Base-by-base conservation (phyloP, 2,888 invertebrate species). In the Sarcophaga variegata region DNA sequence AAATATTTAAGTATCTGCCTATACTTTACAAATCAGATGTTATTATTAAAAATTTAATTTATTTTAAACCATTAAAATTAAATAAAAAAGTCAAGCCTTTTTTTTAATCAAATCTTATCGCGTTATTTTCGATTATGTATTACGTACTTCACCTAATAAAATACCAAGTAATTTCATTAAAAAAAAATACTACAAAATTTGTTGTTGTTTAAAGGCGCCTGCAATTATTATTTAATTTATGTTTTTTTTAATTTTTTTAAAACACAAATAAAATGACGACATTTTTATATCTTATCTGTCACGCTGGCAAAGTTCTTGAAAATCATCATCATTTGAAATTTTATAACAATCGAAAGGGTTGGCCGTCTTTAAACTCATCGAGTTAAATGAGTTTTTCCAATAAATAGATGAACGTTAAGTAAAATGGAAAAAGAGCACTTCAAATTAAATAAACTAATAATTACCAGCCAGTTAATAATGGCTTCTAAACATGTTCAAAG, bases 271-370 rank as follows among this genome's bases (percentile, higher is more conserved):
- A 59, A 59, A 54, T 70, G 54, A 70, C 49, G 70, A 54, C 59
- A 74, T 14, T 37, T 27, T 60, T 6, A n/a, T 69, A 76, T 83
- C 77, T 83, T 71, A 83, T 83, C 82, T 71, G 2, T 74, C 1
- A 47, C 37, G 8, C 10, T 37, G 37, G 37, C 8, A n/a, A 79
- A 62, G 62, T 14, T 70, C 17, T 54, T 45, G 25, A 71, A 54
- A 12, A 20, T 49, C n/a, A 49, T n/a, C 14, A n/a, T 11, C 77
- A 60, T 22, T 45, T 62, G 25, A 54, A 59, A 37, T 14, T 62
- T 4, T 3, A 25, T 5, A 49, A 37, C 37, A 37, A 37, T 37
- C 10, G 37, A 62, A 17, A 45, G n/a, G 2, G 54, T 17, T 20
- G 64, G 59, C 17, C n/a, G 14, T 66, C 27, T 27, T 60, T 60